These are phyloP conservation scores for Pluvialis apricaria DNA, from an alignment of 2,113 vertebrate genomes.

Conservation along the genomic window DNA sequence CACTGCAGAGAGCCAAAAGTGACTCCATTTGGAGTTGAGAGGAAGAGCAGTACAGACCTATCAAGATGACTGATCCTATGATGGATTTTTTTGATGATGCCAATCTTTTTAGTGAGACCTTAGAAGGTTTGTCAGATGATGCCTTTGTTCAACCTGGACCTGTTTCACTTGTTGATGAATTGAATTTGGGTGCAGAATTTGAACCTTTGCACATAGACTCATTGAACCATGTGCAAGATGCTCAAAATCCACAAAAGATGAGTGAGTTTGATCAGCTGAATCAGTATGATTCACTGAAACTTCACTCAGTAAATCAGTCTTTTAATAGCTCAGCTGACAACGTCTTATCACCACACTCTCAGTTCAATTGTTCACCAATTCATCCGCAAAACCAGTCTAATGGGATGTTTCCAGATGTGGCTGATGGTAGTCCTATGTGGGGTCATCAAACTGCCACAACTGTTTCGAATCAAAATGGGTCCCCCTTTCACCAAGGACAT, in stretches of 20 bases:
- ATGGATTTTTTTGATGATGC: slow-evolving; percentile 99
- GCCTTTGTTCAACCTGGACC: slow-evolving; percentile 86
- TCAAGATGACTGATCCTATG: slow-evolving; percentile 85
- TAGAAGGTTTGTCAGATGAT: slow-evolving; percentile 92
- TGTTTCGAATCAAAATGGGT: slow-evolving; percentile 80
- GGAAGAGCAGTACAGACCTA: slow-evolving; percentile 49
- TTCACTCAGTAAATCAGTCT: slow-evolving; percentile 80
- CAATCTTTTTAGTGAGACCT: slow-evolving; percentile 90
- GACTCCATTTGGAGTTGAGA: slow-evolving; percentile 69
- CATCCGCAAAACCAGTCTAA: slow-evolving; percentile 86
- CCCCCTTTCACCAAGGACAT: slow-evolving; percentile 85
- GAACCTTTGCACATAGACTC: slow-evolving; percentile 91
- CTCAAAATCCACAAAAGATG: slow-evolving; percentile 76
- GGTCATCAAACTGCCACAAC: slow-evolving; percentile 83
- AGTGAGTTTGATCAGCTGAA: slow-evolving; percentile 86
- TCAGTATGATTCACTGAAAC: slow-evolving; percentile 87
- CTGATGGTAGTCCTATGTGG: slow-evolving; percentile 92
- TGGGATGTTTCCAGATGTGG: slow-evolving; percentile 88
- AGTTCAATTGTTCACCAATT: slow-evolving; percentile 84
- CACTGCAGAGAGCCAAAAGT: slow-evolving; percentile 48
- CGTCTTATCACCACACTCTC: slow-evolving; percentile 85
- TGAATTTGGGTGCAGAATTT: slow-evolving; percentile 92
- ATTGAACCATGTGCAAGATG: slow-evolving; percentile 83
- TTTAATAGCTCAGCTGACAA: slow-evolving; percentile 80
- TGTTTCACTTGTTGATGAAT: slow-evolving; percentile 93